Percentiles rank a stretch among this genome's conserved stretches.
Evolutionary conservation across 2,888 invertebrate species (phyloP).

Genomic region (Teleiodes luculella): DNA sequence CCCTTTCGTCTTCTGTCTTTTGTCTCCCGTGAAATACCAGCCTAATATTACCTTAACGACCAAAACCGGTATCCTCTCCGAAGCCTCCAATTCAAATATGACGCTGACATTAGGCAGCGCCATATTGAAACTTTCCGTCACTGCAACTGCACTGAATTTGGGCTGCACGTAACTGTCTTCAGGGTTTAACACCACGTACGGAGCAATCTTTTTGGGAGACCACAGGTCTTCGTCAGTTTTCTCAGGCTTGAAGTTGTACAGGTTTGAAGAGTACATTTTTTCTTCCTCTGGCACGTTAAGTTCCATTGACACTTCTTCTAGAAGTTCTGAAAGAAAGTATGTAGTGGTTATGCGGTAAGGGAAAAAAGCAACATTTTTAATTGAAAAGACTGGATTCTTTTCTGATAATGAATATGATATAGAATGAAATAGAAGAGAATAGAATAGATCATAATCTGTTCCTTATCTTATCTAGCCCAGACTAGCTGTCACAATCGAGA

Average conservation of each 20-base stretch:
- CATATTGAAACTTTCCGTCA: conserved; percentile 72
- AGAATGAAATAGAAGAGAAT: no score
- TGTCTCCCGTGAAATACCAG: no score
- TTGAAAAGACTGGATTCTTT: no score
- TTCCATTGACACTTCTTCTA: conserved; percentile 67
- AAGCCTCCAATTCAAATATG: conserved; percentile 81
- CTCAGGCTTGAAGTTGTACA: conserved; percentile 55
- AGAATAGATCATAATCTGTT: no score
- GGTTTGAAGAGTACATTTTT: conserved; percentile 68
- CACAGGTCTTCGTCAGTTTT: conserved; percentile 81
- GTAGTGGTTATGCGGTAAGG: not conserved
- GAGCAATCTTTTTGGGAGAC: conserved; percentile 82
- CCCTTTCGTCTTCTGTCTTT: no score
- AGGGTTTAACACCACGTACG: conserved; percentile 42
- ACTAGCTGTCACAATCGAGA: no score
- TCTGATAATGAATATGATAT: no score
- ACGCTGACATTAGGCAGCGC: conserved; percentile 79
- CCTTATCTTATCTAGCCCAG: no score
- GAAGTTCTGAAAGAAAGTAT: conserved; percentile 54
- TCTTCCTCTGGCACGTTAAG: conserved; percentile 65
- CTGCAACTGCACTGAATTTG: conserved; percentile 54
- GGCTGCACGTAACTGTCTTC: conserved; percentile 59
- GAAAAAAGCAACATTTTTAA: no score
- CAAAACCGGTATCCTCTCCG: conserved; percentile 55
- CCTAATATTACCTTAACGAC: conserved; percentile 52